These are phyloP conservation scores for Genyomyrus donnyi DNA, from an alignment of 2,113 vertebrate species.

Conservation along the genomic window DNA sequence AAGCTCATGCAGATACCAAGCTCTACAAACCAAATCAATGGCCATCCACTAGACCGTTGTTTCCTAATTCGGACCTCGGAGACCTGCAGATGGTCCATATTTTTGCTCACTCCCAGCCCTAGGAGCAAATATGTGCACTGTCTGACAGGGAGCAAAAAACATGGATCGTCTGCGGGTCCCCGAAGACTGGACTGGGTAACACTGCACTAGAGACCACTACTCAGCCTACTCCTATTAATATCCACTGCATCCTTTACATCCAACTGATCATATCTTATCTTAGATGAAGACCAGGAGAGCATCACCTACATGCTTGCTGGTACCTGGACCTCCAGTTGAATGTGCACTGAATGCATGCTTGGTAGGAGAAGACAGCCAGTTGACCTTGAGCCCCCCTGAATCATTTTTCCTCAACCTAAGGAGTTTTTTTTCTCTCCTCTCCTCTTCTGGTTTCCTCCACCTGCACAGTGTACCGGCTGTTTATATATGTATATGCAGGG, in stretches of 20 bases:
- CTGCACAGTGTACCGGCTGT: neutral
- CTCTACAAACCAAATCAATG: neutral
- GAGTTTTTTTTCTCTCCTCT: neutral
- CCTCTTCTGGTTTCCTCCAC: neutral
- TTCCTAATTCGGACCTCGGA: neutral
- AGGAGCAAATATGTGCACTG: neutral
- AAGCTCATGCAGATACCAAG: neutral
- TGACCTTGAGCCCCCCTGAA: neutral
- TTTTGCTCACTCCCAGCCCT: no score
- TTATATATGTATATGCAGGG: neutral
- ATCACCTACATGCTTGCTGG: neutral
- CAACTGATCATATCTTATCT: neutral
- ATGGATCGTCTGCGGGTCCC: neutral
- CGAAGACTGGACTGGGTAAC: neutral
- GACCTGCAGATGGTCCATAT: neutral
- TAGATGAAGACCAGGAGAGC: neutral
- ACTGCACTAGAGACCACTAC: neutral
- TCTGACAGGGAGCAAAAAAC: neutral
- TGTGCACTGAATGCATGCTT: neutral
- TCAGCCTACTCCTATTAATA: neutral
- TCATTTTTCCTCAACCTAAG: neutral
- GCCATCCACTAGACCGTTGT: neutral
- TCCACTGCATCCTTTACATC: neutral
- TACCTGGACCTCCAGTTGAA: neutral
- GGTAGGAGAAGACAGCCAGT: neutral